Base-by-base conservation (phyloP, 2,888 invertebrate species). In the Carterocephalus palaemon region DNA sequence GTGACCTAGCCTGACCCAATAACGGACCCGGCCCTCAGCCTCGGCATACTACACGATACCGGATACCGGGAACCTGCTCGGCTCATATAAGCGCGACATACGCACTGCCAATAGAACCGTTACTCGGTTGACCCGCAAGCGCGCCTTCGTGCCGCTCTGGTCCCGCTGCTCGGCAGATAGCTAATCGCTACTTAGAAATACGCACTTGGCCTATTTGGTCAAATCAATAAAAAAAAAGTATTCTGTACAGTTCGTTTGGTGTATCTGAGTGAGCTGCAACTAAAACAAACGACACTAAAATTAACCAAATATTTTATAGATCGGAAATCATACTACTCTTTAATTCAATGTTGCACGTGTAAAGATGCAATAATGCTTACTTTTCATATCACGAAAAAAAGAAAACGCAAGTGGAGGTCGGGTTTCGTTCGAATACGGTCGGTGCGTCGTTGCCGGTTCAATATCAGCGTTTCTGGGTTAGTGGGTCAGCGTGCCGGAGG, bases 1-100 rank as follows among this genome's bases (percentile, higher is more conserved):
- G 69, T 85, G 85, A 86, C 85, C 85, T 67, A 81, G 70, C 68
- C 75, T 83, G 85, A 86, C 85, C 85, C 80, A 85, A 84, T 84
- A 84, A 75, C 77, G 67, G 67, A 71, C 67, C 67, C 69, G 75
- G 67, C 68, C 72, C 69, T 72, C 76, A 75, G 68, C 78, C 75
- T 68, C 65, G 65, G 67, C 65, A 64, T 65, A 65, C 74, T 68
- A 72, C 68, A 75, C 75, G 73, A 77, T 80, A 76, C 75, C 79
- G 77, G 81, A 76, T 75, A 68, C 69, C 66, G 60, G 77, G 75
- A 78, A 82, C 81, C 76, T 76, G 82, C 77, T 78, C 67, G 58
- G 56, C 59, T 63, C 62, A 59, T 64, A 62, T 57, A 62, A 61
- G 56, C 57, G 60, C 58, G 57, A 58, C 59, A 56, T 56, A 69